Percentiles rank a stretch among this genome's conserved stretches.
These are phyloP conservation scores for Poecilia wingei DNA, from an alignment of 2,797 vertebrate genomes.

Conservation along the genomic window DNA sequence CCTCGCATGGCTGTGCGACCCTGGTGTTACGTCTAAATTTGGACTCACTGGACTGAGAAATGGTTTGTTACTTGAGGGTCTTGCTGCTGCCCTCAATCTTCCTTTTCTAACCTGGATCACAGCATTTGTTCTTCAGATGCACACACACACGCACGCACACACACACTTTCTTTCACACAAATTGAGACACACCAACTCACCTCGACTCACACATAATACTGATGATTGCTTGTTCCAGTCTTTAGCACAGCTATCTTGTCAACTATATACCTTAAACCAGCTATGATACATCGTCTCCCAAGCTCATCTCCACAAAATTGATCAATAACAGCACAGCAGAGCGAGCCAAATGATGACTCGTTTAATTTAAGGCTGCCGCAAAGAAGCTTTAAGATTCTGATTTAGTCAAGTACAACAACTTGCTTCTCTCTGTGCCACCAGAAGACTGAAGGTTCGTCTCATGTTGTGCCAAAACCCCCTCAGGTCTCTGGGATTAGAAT, in stretches of 20 bases:
- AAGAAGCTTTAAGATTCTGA: conserved; percentile 21
- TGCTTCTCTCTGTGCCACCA: neutral
- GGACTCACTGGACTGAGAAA: conserved; percentile 55
- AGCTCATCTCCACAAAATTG: conserved; percentile 24
- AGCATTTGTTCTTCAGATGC: conserved; percentile 10
- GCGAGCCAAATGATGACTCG: conserved; percentile 29
- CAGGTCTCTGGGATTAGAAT: conserved; percentile 38
- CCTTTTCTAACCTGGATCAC: conserved; percentile 35
- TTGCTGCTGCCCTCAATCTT: conserved; percentile 47
- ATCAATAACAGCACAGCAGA: conserved; percentile 58
- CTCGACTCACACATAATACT: conserved; percentile 11
- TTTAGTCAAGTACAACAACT: conserved; percentile 1
- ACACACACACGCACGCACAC: conserved; percentile 13
- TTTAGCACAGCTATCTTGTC: conserved; percentile 30
- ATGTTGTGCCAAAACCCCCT: conserved; percentile 34
- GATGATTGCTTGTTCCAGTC: conserved; percentile 28
- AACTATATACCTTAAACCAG: conserved; percentile 1
- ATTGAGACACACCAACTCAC: neutral
- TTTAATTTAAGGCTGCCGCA: conserved; percentile 16
- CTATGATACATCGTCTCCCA: conserved; percentile 35
- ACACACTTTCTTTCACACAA: conserved; percentile 4
- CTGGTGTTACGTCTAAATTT: conserved; percentile 25
- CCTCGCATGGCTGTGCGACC: neutral
- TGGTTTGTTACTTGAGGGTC: conserved; percentile 51
- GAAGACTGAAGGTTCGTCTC: conserved; percentile 1